Conservation (phyloP, 2,888 invertebrate genomes). For the Lasioglossum figueresi region DNA sequence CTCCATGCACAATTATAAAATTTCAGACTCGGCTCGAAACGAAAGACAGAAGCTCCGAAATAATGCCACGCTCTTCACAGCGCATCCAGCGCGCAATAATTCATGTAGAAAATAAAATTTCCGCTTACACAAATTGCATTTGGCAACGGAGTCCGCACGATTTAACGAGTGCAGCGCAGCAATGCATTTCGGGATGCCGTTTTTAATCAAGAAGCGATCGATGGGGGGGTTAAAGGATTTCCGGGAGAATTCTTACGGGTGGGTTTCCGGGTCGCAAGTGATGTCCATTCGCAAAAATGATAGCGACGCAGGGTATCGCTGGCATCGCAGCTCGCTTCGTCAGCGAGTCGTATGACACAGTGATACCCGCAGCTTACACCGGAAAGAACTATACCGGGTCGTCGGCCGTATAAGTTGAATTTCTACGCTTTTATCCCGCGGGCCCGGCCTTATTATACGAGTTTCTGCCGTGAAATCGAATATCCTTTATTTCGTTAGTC, state of each 20-base stretch:
- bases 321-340: not conserved
- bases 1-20: not conserved
- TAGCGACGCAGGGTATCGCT: not conserved
- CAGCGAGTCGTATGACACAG: not conserved
- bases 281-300: not conserved
- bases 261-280: not conserved
- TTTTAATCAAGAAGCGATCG: not conserved
- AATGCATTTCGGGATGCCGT: not conserved
- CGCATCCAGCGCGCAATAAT: not conserved
- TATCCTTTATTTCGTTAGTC: conserved; percentile 52
- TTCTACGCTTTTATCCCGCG: not conserved
- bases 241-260: not conserved
- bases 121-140: not conserved
- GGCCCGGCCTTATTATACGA: not conserved
- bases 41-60: not conserved
- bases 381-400: not conserved
- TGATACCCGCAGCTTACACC: not conserved
- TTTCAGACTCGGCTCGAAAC: not conserved
- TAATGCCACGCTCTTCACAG: not conserved
- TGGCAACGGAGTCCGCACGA: not conserved
- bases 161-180: not conserved
- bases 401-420: not conserved
- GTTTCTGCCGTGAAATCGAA: conserved; percentile 50
- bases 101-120: not conserved
- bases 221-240: not conserved